phyloP scores from a whole-genome alignment of 2,797 vertebrate species.

The Amniataba percoides region DNA sequence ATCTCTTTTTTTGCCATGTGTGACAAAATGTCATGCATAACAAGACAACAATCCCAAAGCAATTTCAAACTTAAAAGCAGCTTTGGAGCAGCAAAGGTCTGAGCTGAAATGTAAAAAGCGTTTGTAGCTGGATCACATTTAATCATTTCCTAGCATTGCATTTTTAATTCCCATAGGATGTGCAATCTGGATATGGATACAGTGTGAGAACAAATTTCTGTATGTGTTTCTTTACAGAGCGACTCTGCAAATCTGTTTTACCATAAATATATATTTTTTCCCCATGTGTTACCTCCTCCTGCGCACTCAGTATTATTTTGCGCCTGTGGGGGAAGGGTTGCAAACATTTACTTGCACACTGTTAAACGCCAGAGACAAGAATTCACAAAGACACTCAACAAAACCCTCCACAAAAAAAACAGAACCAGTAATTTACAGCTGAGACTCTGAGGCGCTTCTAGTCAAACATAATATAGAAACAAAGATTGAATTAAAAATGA shows the following conservation, averaged over 20 bases:
- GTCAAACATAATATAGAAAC: background rate
- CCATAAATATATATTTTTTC: background rate
- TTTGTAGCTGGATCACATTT: background rate
- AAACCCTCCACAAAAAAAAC: background rate
- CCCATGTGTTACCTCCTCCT: conserved; percentile 13
- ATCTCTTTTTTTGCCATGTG: conserved; percentile 21
- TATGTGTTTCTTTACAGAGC: background rate
- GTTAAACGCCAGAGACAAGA: conserved; percentile 9
- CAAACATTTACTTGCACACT: conserved; percentile 4
- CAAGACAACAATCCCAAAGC: background rate
- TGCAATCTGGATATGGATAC: background rate
- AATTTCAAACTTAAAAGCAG: background rate
- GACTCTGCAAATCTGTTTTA: conserved; percentile 12
- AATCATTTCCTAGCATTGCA: background rate
- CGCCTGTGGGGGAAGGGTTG: background rate
- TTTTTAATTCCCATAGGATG: background rate
- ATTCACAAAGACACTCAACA: conserved; percentile 7
- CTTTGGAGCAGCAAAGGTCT: conserved; percentile 12
- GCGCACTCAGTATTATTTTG: conserved; percentile 17
- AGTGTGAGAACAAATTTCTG: background rate
- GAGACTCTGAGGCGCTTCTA: background rate
- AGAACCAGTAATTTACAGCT: background rate
- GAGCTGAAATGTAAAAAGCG: background rate
- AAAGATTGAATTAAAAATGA: background rate
- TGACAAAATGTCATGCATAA: conserved; percentile 11